Conservation (phyloP, 2,797 vertebrate species). For the Pangasius macronema region DNA sequence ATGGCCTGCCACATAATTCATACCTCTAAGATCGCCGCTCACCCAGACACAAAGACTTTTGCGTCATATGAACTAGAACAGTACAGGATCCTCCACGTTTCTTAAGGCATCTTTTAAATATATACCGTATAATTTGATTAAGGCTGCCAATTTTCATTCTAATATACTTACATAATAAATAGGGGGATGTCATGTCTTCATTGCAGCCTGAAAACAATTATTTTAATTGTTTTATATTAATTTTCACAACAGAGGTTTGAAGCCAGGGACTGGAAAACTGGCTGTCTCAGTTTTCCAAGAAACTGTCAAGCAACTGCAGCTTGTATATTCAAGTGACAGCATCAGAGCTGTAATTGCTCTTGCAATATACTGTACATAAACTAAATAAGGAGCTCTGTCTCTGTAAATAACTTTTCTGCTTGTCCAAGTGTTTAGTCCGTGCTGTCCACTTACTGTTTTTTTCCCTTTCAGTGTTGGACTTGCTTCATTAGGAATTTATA, state of each 20-base stretch:
- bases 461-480: background rate
- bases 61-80: background rate
- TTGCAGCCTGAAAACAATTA: conserved; percentile 16
- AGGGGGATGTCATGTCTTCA: background rate
- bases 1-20: conserved; percentile 33
- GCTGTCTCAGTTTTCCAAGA: conserved; percentile 9
- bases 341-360: conserved; percentile 10
- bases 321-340: conserved; percentile 13
- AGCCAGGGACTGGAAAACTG: background rate
- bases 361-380: background rate
- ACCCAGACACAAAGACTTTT: conserved; percentile 19
- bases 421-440: background rate
- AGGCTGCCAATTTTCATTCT: background rate
- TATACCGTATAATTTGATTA: background rate
- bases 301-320: background rate
- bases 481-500: background rate
- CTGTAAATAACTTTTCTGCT: conserved; percentile 26
- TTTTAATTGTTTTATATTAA: conserved; percentile 16
- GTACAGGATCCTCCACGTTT: background rate
- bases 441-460: background rate
- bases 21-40: conserved; percentile 20
- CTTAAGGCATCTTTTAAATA: background rate
- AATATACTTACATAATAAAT: background rate
- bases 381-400: conserved; percentile 2
- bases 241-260: conserved; percentile 17